A percentile compares a stretch with the other conserved stretches of the same genome.
Evolutionary conservation across 2,797 vertebrate genomes (phyloP).

Genomic region (Morus bassanus): DNA sequence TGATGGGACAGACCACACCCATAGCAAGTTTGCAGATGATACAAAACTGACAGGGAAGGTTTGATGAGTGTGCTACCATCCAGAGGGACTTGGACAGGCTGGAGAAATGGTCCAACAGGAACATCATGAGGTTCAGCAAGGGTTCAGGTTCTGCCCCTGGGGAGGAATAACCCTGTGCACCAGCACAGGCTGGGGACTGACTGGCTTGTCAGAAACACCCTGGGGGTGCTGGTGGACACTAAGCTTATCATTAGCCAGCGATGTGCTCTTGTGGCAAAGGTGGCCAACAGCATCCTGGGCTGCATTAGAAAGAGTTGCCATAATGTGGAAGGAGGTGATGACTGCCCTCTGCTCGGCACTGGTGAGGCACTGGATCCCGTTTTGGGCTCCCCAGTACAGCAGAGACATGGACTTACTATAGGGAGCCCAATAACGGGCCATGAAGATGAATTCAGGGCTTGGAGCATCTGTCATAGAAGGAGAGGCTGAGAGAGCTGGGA

Average conservation of each 20-base stretch:
- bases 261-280: background rate
- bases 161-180: background rate
- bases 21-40: background rate
- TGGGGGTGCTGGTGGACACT: background rate
- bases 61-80: background rate
- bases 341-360: background rate
- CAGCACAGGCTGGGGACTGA: background rate
- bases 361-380: background rate
- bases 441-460: background rate
- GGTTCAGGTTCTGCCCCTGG: background rate
- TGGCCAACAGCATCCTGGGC: background rate
- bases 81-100: background rate
- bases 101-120: background rate
- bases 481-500: background rate
- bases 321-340: background rate
- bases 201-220: background rate
- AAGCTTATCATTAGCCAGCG: background rate
- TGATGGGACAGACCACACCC: background rate
- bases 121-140: background rate
- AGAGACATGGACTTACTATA: background rate
- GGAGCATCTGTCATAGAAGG: background rate
- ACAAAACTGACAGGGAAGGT: background rate
- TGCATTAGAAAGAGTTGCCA: background rate
- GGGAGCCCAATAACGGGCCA: background rate
- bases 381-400: background rate